Evolutionary conservation across 2,113 vertebrate species (phyloP).

Genomic region (Cervus canadensis): DNA sequence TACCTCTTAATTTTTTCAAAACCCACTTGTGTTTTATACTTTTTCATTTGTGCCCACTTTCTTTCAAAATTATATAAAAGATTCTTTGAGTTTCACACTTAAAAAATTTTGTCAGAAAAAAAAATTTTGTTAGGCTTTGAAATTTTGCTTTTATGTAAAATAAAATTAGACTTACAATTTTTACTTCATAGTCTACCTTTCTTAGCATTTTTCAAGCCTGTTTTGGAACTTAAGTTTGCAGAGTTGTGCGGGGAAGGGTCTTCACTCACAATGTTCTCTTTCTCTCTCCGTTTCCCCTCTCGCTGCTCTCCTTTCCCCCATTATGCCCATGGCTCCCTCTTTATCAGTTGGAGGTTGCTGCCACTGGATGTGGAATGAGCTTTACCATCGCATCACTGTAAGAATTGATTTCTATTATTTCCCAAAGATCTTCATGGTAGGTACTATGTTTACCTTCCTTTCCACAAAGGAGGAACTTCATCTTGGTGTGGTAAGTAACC

Average conservation of each 20-base stretch:
- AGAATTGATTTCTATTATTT: background rate
- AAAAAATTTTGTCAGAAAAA: background rate
- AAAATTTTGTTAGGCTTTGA: background rate
- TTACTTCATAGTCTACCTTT: background rate
- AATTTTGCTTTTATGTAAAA: background rate
- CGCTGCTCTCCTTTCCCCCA: background rate
- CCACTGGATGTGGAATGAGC: background rate
- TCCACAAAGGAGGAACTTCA: background rate
- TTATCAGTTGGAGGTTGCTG: background rate
- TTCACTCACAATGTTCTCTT: too few relatives aligned
- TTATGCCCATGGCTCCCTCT: background rate
- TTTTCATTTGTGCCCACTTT: background rate
- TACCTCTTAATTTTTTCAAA: background rate
- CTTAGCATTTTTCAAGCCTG: background rate
- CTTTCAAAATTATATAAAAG: background rate
- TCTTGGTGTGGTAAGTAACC: background rate
- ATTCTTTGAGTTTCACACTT: background rate
- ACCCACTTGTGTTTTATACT: background rate
- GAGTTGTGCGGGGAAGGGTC: background rate
- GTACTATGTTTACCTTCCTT: background rate
- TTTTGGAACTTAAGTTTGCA: background rate
- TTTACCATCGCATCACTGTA: background rate
- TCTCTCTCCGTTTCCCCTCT: background rate
- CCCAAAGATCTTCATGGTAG: background rate
- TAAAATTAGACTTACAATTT: background rate